These are phyloP conservation scores for Netelia virgata DNA, from an alignment of 2,888 invertebrate genomes.

Conservation along the genomic window DNA sequence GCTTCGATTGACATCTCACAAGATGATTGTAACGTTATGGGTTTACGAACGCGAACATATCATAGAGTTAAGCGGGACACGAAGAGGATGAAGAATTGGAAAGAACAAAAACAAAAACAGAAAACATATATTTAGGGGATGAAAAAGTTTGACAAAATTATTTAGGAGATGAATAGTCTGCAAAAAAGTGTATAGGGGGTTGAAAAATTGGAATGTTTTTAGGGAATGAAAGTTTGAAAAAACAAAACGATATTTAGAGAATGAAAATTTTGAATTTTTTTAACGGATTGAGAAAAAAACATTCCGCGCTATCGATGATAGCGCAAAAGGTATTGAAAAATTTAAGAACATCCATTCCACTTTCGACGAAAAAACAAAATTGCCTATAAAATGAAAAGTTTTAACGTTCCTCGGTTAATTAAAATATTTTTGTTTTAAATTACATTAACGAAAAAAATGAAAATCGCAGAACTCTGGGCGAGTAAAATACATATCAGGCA, in stretches of 20 bases:
- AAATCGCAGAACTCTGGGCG: conserved; percentile 55
- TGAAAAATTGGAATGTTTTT: conserved; percentile 22
- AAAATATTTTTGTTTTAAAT: background rate
- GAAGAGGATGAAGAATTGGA: conserved; percentile 41
- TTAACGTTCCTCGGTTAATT: background rate
- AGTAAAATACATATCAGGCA: conserved; percentile 68
- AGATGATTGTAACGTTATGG: conserved; percentile 75
- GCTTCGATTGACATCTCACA: conserved; percentile 67
- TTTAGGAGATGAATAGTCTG: conserved; percentile 32
- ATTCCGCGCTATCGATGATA: conserved; percentile 20
- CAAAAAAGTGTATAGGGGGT: conserved; percentile 17
- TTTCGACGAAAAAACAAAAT: background rate
- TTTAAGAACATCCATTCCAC: background rate
- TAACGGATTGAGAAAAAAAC: conserved; percentile 26
- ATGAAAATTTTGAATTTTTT: background rate
- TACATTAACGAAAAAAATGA: background rate
- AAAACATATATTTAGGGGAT: conserved; percentile 37
- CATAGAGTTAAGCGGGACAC: conserved; percentile 80
- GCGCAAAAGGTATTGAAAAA: conserved; percentile 5
- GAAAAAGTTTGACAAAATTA: conserved; percentile 28
- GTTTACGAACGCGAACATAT: conserved; percentile 84
- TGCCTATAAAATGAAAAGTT: background rate
- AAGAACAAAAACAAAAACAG: conserved; percentile 25
- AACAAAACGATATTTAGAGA: conserved; percentile 10
- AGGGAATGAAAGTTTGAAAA: conserved; percentile 20